A percentile compares a stretch with the other conserved stretches of the same genome.
These are phyloP conservation scores for Sesia apiformis DNA, from an alignment of 2,888 invertebrate species.

Conservation along the genomic window DNA sequence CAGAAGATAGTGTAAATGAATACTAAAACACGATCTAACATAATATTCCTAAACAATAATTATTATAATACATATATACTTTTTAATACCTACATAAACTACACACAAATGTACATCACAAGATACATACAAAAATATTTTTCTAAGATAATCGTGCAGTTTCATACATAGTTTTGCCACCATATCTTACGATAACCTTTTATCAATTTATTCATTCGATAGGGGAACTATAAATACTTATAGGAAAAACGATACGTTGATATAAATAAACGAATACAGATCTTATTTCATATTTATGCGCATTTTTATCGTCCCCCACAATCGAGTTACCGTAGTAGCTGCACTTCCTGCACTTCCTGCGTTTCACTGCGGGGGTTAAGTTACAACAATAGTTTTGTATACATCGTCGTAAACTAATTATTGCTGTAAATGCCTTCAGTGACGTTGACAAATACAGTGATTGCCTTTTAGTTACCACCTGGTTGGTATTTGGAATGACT, in stretches of 20 bases:
- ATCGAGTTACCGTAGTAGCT: constrained; percentile 14
- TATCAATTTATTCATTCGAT: background rate
- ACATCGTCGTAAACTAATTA: constrained; percentile 24
- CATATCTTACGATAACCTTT: background rate
- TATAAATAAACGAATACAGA: background rate
- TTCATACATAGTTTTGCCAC: no score
- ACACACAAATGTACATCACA: no score
- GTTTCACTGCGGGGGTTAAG: constrained; percentile 10
- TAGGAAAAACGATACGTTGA: background rate
- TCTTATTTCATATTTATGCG: background rate
- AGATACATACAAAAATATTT: no score
- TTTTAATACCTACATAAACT: no score
- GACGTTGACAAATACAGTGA: constrained; percentile 30
- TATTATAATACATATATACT: no score
- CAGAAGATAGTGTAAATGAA: no score
- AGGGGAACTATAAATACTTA: background rate
- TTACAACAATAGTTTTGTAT: constrained; percentile 11
- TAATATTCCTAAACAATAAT: no score
- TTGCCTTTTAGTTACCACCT: constrained; percentile 9
- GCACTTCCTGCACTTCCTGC: constrained; percentile 18
- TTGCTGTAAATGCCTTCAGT: constrained; percentile 21
- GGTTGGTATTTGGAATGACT: no score
- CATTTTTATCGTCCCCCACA: background rate
- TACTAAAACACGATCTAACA: no score
- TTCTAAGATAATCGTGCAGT: no score